Base-by-base conservation (phyloP, 2,113 vertebrate species). In the Pelmatolapia mariae region DNA sequence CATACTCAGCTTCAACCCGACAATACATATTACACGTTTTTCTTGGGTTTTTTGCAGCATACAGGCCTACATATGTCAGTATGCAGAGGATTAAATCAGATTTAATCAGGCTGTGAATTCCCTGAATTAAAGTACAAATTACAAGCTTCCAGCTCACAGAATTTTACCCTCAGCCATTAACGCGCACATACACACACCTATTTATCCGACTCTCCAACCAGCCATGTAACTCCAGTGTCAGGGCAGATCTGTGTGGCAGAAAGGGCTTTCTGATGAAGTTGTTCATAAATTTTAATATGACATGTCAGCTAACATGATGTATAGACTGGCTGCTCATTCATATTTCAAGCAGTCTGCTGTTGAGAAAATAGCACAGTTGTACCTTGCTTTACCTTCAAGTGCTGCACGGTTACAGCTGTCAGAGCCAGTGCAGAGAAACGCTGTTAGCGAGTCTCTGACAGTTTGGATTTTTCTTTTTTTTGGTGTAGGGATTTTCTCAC, bases 261-360 rank as follows among this genome's bases (percentile, higher is more conserved):
- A 98, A 98, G 97, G 98, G 98, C 97, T 98, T 98, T 99, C 98
- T 98, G 97, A 98, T 99, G 97, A 98, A 98, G 97, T 97, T 96
- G 96, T 98, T 98, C 97, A 98, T 98, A 97, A 98, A 98, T 98
- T 98, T 99, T 98, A 98, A 98, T 99, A 97, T 96, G 97, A 97
- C 97, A 96, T 97, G 97, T 97, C 97, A 96, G 97, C 97, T 95
- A 97, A 97, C 97, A 97, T 97, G 97, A 98, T 97, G 97, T 97
- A 97, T 96, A 95, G 97, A 96, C 97, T 96, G 96, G 94, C 96
- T 95, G 97, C 97, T 97, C 97, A 97, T 98, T 98, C 97, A 98
- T 98, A 98, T 98, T 98, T 98, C 96, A 98, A 96, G 93, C 94
- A 94, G 96, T 93, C 40, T 95, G 96, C 96, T 95, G 94, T 82